Conservation (phyloP, 2,888 invertebrate genomes). For the Steinernema hermaphroditum region DNA sequence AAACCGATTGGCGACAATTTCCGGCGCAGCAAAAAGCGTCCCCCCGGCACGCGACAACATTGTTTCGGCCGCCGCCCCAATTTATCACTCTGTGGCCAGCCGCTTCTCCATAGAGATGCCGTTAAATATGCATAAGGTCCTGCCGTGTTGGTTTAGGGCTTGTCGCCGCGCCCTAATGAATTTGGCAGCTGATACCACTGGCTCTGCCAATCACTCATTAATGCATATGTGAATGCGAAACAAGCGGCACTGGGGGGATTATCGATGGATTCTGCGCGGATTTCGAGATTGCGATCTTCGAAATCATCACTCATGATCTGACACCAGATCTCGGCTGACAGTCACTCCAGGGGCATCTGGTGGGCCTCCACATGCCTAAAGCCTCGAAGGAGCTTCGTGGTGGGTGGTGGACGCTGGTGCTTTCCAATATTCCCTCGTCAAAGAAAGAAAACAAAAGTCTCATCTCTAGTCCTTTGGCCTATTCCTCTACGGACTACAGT, state of each 20-base stretch:
- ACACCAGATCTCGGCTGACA: background rate
- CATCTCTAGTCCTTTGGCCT: no score
- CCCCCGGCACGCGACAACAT: background rate
- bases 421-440: no score
- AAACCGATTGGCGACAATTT: conserved; percentile 30
- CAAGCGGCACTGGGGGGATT: background rate
- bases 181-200: conserved; percentile 23
- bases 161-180: conserved; percentile 22
- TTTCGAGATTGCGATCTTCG: conserved; percentile 24
- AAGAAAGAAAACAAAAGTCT: no score
- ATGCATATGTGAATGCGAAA: conserved; percentile 26
- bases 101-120: conserved; percentile 14
- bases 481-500: background rate
- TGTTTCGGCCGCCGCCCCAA: conserved; percentile 26
- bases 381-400: no score
- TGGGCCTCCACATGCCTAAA: no score
- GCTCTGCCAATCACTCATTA: conserved; percentile 7
- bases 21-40: conserved; percentile 20
- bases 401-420: no score
- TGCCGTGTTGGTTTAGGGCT: background rate
- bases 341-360: background rate
- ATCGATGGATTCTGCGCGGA: conserved; percentile 15
- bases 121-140: conserved; percentile 30
- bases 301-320: conserved; percentile 16
- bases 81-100: conserved; percentile 25